Percentiles rank a stretch among this genome's conserved stretches.
phyloP scores from a whole-genome alignment of 2,888 invertebrate species.

The Hydrotaea cyrtoneurina region DNA sequence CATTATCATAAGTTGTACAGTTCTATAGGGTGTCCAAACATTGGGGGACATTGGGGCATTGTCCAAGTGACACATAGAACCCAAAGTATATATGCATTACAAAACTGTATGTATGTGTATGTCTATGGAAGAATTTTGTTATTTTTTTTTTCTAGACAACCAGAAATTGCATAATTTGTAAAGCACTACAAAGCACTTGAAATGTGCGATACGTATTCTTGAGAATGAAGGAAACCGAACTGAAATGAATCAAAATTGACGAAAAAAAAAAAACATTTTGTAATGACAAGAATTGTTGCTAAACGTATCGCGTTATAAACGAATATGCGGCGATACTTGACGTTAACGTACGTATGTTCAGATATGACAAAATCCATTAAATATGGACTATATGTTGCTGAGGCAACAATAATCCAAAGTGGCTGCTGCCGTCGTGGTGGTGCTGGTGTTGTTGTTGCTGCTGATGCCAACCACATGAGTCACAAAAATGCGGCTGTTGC shows the following conservation, averaged over 20 bases:
- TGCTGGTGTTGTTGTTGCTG: not conserved
- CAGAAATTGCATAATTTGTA: constrained; percentile 34
- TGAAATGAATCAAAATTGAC: constrained; percentile 17
- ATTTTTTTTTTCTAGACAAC: not conserved
- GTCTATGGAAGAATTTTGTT: not conserved
- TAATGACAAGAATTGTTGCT: constrained; percentile 5
- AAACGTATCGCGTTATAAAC: too few species aligned
- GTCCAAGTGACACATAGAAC: constrained; percentile 37
- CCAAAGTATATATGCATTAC: not conserved
- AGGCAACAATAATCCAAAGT: constrained; percentile 47
- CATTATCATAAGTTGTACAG: not conserved
- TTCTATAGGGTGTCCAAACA: constrained; percentile 53
- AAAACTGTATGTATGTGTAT: not conserved
- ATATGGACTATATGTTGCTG: constrained; percentile 46
- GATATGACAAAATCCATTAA: constrained; percentile 60
- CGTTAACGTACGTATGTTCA: constrained; percentile 23
- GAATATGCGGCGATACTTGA: constrained; percentile 1
- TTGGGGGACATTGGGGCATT: constrained; percentile 60
- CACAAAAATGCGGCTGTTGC: not conserved
- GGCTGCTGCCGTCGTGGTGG: constrained; percentile 58
- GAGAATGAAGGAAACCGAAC: constrained; percentile 17
- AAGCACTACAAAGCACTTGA: constrained; percentile 17
- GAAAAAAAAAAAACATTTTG: constrained; percentile 4
- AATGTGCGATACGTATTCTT: not conserved
- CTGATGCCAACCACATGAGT: constrained; percentile 9